Evolutionary conservation across 2,113 vertebrate species (phyloP).

Genomic region (Psettodes erumei): DNA sequence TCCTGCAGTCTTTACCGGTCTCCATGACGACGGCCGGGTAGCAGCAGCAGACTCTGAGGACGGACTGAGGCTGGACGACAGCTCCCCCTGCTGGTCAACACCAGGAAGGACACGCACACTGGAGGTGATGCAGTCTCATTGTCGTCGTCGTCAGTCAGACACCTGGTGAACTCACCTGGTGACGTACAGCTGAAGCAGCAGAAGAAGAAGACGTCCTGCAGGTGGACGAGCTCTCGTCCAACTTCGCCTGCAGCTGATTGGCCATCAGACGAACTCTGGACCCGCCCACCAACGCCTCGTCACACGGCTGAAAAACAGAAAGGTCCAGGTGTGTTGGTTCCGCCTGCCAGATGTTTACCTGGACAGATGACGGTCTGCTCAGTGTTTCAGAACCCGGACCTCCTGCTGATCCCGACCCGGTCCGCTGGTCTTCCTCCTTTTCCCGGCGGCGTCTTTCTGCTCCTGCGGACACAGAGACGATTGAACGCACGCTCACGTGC

Average conservation of each 20-base stretch:
- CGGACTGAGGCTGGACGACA: slow-evolving; percentile 72
- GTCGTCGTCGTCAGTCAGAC: too few species aligned
- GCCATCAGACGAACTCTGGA: slow-evolving; percentile 92
- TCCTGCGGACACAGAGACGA: slow-evolving; percentile 79
- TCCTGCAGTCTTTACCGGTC: slow-evolving; percentile 86
- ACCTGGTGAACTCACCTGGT: slow-evolving; percentile 40
- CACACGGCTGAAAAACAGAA: slow-evolving; percentile 74
- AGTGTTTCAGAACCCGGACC: slow-evolving; percentile 24
- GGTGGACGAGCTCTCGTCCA: slow-evolving; percentile 84
- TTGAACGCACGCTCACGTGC: too few species aligned
- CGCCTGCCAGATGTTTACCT: too few species aligned
- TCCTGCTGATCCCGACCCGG: slow-evolving; percentile 84
- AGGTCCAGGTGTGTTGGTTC: too few species aligned
- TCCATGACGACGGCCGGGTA: slow-evolving; percentile 84
- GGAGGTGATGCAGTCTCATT: too few species aligned
- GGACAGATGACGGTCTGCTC: too few species aligned
- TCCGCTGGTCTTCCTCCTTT: slow-evolving; percentile 87
- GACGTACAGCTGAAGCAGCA: slow-evolving; percentile 14
- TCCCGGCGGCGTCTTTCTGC: slow-evolving; percentile 85
- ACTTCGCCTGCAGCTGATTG: slow-evolving; percentile 91
- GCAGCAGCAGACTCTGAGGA: slow-evolving; percentile 40
- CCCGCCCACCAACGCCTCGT: slow-evolving; percentile 73
- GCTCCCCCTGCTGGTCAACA: slow-evolving; percentile 75
- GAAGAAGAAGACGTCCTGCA: slow-evolving; percentile 52
- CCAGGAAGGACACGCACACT: background rate